These are phyloP conservation scores for Onthophagus taurus DNA, from an alignment of 1,140 invertebrate genomes.

Conservation along the genomic window DNA sequence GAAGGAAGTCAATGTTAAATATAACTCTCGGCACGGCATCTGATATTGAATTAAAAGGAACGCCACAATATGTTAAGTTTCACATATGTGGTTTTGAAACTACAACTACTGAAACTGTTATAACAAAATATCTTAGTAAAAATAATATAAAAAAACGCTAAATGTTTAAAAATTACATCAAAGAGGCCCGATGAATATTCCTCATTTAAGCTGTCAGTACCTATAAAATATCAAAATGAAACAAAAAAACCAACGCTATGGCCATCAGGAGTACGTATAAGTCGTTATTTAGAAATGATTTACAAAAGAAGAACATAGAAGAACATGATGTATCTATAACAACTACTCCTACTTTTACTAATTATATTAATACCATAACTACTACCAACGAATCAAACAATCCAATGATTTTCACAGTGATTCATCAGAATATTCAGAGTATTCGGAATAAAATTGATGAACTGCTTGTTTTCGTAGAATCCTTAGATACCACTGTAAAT, in stretches of 20 bases:
- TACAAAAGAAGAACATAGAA: too few species aligned
- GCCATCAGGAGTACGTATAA: not conserved
- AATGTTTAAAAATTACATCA: not conserved
- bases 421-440: slow-evolving; percentile 3
- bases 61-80: not conserved
- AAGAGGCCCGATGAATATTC: not conserved
- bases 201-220: not conserved
- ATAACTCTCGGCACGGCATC: not conserved
- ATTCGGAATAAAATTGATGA: slow-evolving; percentile 1
- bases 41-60: not conserved
- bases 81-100: not conserved
- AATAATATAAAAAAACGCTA: not conserved
- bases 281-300: not conserved
- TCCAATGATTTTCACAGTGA: too few species aligned
- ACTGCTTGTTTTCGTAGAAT: not conserved
- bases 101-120: not conserved
- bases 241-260: not conserved
- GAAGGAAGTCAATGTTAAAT: not conserved
- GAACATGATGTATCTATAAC: too few species aligned
- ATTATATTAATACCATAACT: too few species aligned
- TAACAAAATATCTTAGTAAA: not conserved
- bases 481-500: not conserved
- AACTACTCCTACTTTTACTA: too few species aligned
- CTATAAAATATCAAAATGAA: not conserved
- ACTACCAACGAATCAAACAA: too few species aligned